These are phyloP conservation scores for Loripinus fragilis DNA, from an alignment of 2,888 invertebrate species.

Conservation along the genomic window DNA sequence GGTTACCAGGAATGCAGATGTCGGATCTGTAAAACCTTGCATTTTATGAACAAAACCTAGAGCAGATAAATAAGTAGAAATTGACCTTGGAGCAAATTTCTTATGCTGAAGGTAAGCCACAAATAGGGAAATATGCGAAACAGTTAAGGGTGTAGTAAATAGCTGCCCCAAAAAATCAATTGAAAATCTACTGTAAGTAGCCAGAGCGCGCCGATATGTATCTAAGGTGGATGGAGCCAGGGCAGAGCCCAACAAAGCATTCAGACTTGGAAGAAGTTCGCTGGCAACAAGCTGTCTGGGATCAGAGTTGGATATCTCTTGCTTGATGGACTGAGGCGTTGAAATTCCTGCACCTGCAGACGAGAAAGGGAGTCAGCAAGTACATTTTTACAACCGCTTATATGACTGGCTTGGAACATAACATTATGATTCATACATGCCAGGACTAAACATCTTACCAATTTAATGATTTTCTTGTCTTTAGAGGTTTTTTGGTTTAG, in stretches of 20 bases:
- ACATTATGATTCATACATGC: not conserved
- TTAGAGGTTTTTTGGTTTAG: not conserved
- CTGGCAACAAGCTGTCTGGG: constrained; percentile 3
- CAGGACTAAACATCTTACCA: not conserved
- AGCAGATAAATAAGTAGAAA: no score
- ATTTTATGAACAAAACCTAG: no score
- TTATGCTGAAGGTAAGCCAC: constrained; percentile 19
- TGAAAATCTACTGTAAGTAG: constrained; percentile 1
- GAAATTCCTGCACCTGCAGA: constrained; percentile 15
- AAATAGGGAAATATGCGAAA: constrained; percentile 20
- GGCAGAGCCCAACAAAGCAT: not conserved
- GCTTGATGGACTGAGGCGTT: not conserved
- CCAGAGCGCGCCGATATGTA: constrained; percentile 20
- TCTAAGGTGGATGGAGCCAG: constrained; percentile 15
- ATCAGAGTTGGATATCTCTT: no score
- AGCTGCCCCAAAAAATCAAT: not conserved
- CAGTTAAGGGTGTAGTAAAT: not conserved
- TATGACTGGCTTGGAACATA: not conserved
- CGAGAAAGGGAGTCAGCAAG: constrained; percentile 30
- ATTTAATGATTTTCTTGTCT: not conserved
- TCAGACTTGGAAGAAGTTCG: constrained; percentile 26
- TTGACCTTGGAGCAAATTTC: constrained; percentile 17
- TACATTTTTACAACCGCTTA: constrained; percentile 4
- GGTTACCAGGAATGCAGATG: constrained; percentile 24
- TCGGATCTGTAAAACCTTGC: constrained; percentile 8